Percentiles rank a stretch among this genome's conserved stretches.
phyloP scores from a whole-genome alignment of 2,888 invertebrate genomes.

The Metopia argyrocephala region DNA sequence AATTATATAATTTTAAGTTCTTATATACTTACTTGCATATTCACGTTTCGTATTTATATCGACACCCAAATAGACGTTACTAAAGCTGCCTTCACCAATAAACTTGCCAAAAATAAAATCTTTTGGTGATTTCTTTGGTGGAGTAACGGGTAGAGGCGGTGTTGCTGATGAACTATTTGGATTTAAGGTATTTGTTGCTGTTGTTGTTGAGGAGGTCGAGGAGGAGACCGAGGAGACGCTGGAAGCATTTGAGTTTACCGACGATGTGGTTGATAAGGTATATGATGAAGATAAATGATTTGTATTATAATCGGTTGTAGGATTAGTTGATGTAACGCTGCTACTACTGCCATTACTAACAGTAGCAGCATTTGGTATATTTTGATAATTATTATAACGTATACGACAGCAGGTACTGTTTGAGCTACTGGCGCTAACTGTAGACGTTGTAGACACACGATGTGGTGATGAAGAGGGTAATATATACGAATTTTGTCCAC shows the following conservation, averaged over 20 bases:
- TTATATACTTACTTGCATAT: slow-evolving; percentile 91
- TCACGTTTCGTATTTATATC: slow-evolving; percentile 93
- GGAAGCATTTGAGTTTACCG: slow-evolving; percentile 12
- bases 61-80: slow-evolving; percentile 95
- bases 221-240: slow-evolving; percentile 34
- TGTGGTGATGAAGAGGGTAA: slow-evolving; percentile 68
- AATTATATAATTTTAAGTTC: no score
- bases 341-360: slow-evolving; percentile 55
- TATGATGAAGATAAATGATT: slow-evolving; percentile 30
- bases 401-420: slow-evolving; percentile 59
- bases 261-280: slow-evolving; percentile 26
- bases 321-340: slow-evolving; percentile 39
- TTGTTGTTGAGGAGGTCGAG: slow-evolving; percentile 34
- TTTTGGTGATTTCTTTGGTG: slow-evolving; percentile 81
- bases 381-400: slow-evolving; percentile 60
- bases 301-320: neutral
- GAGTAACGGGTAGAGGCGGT: slow-evolving; percentile 65
- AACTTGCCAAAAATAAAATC: slow-evolving; percentile 97
- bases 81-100: slow-evolving; percentile 98
- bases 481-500: slow-evolving; percentile 62
- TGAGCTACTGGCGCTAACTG: slow-evolving; percentile 53
- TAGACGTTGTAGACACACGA: slow-evolving; percentile 62
- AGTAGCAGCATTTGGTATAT: slow-evolving; percentile 58
- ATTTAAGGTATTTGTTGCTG: slow-evolving; percentile 52
- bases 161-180: slow-evolving; percentile 49